Evolutionary conservation across 2,888 invertebrate species (phyloP).

Genomic region (Gryllus longicercus): DNA sequence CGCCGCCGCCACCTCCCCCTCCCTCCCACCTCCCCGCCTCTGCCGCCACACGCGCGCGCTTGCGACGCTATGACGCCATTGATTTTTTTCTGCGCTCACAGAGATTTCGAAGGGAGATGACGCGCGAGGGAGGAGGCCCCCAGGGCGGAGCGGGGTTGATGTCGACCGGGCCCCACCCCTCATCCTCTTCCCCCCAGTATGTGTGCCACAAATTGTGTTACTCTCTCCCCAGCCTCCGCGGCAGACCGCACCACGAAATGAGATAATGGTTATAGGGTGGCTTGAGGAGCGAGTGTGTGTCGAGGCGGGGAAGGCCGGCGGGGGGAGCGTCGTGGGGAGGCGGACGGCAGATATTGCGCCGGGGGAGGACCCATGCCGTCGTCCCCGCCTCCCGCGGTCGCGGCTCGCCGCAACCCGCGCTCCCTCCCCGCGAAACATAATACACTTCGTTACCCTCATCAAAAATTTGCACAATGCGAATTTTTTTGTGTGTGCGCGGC

Average conservation of each 20-base stretch:
- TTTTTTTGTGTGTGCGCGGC: conserved; percentile 24
- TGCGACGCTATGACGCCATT: conserved; percentile 26
- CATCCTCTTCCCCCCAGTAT: conserved; percentile 21
- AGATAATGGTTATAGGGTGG: conserved; percentile 28
- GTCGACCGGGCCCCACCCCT: neutral
- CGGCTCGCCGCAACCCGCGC: neutral
- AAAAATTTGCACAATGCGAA: conserved; percentile 36
- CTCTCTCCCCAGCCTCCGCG: conserved; percentile 20
- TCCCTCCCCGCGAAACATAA: conserved; percentile 31
- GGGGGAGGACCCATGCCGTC: neutral
- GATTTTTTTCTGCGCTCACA: conserved; percentile 28
- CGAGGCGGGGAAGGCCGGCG: conserved; percentile 27
- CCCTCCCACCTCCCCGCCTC: conserved; percentile 27
- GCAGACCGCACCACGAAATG: conserved; percentile 28
- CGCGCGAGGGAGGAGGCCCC: neutral
- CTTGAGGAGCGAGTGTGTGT: neutral
- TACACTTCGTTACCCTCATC: conserved; percentile 37
- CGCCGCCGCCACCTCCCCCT: conserved; percentile 33
- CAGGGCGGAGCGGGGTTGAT: neutral
- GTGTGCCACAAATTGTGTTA: conserved; percentile 34
- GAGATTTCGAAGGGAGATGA: conserved; percentile 17
- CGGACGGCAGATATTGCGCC: conserved; percentile 11
- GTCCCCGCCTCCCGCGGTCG: neutral
- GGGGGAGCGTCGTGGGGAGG: conserved; percentile 21
- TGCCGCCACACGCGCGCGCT: conserved; percentile 24